phyloP scores from a whole-genome alignment of 2,113 vertebrate species.

The Vimba vimba region DNA sequence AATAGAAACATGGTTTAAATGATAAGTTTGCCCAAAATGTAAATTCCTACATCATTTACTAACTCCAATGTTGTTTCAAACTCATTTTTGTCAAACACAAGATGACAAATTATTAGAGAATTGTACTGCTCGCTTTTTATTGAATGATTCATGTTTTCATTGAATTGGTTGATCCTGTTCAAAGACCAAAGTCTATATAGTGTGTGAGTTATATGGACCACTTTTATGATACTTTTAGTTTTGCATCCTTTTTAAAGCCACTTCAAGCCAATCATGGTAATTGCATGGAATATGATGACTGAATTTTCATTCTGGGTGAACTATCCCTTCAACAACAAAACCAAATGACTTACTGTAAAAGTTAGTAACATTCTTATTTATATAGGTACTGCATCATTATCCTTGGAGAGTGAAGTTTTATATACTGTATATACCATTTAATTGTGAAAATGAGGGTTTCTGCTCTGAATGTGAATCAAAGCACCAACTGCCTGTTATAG shows the following conservation, averaged over 20 bases:
- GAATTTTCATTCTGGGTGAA: background rate
- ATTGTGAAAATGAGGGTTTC: conserved; percentile 2
- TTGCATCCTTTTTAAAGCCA: background rate
- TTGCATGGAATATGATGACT: background rate
- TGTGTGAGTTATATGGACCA: background rate
- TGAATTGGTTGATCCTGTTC: background rate
- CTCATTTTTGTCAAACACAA: too few species aligned
- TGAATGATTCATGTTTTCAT: background rate
- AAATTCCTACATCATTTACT: background rate
- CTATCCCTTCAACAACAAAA: background rate
- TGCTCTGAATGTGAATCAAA: background rate
- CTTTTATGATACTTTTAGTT: background rate
- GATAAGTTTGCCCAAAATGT: background rate
- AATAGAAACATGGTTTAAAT: background rate
- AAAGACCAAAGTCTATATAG: background rate
- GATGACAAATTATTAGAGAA: background rate
- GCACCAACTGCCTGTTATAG: background rate
- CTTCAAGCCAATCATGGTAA: background rate
- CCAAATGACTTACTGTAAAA: background rate
- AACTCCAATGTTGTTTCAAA: background rate
- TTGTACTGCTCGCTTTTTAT: background rate
- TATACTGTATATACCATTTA: background rate
- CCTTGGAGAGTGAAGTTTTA: background rate
- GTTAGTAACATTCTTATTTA: background rate
- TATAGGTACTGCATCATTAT: conserved; percentile 5